Base-by-base conservation (phyloP, 2,113 vertebrate species). In the Poecile atricapillus region DNA sequence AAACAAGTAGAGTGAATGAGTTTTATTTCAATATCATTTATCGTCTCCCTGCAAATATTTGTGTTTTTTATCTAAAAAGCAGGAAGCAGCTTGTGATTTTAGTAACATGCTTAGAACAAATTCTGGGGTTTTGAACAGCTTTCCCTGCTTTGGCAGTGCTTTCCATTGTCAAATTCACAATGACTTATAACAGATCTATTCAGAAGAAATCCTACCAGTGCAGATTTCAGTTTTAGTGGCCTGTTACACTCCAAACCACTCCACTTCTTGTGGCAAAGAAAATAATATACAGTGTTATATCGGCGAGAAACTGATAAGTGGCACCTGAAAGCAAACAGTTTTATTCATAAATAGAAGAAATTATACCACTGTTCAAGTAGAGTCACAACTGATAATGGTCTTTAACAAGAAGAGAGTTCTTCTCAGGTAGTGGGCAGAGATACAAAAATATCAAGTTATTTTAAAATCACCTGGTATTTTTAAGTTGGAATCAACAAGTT, bases 71-170 rank as follows among this genome's bases (percentile, higher is more conserved):
- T 31, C 41, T 60, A 59, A 86, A 74, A 89, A 89, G 52, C 73
- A 71, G 80, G 58, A 84, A 90, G 46, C n/a, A 76, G 41, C 30
- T 41, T 53, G 25, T 77, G 81, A 84, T 65, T 93, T 88, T 58
- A 94, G 37, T 73, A 76, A 63, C 46, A 46, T 18, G 18, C 33
- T 70, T 85, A 60, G 30, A 85, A 90, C 7, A 60, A 79, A 89
- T 80, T 89, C 22, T 39, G 55, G 37, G 53, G 18, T 28, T 95
- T 84, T 83, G 49, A 94, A 35, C 22, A 65, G 71, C 35, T 87
- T 85, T 87, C 56, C 27, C 20, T 44, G 59, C 22, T 84, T 85
- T 79, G 28, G 46, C 59, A 82, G 11, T 18, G 37, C 35, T 82
- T 89, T 92, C 65, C 27, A 25, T 83, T 77, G 78, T 80, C 47